phyloP scores from a whole-genome alignment of 2,888 invertebrate species.

The Parnassius smintheus region DNA sequence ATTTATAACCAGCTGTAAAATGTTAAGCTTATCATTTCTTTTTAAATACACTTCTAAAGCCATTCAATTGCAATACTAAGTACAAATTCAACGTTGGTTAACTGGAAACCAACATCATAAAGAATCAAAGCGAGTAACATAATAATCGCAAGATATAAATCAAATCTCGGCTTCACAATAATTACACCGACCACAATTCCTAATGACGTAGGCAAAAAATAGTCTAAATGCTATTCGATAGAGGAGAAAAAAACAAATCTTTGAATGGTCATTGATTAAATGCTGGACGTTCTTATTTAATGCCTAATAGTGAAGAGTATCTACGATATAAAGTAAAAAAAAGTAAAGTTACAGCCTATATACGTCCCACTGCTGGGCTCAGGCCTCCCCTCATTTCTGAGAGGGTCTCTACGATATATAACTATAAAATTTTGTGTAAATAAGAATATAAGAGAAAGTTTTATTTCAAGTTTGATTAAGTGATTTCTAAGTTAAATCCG shows the following conservation, averaged over 20 bases:
- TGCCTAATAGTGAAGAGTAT: neutral
- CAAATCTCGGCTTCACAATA: conserved; percentile 48
- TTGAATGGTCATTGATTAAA: conserved; percentile 35
- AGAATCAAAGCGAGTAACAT: conserved; percentile 29
- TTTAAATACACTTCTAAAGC: neutral
- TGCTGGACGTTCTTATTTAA: neutral
- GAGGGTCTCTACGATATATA: too few species aligned
- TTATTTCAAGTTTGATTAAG: too few species aligned
- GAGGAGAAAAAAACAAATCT: conserved; percentile 43
- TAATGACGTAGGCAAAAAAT: conserved; percentile 65
- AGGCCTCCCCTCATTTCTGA: too few species aligned
- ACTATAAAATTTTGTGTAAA: too few species aligned
- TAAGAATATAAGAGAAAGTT: too few species aligned
- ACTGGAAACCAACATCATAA: neutral
- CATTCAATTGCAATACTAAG: conserved; percentile 12
- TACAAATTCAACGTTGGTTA: conserved; percentile 2
- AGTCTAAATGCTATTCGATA: conserved; percentile 46
- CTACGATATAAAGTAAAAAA: too few species aligned
- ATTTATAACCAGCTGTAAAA: too few species aligned
- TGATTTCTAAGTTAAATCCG: too few species aligned
- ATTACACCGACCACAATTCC: conserved; percentile 62
- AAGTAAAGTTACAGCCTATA: too few species aligned
- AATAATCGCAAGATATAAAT: conserved; percentile 45
- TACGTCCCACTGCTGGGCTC: too few species aligned
- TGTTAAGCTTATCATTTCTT: neutral